These are phyloP conservation scores for Anabacerthia variegaticeps DNA, from an alignment of 2,797 vertebrate genomes.

Conservation along the genomic window DNA sequence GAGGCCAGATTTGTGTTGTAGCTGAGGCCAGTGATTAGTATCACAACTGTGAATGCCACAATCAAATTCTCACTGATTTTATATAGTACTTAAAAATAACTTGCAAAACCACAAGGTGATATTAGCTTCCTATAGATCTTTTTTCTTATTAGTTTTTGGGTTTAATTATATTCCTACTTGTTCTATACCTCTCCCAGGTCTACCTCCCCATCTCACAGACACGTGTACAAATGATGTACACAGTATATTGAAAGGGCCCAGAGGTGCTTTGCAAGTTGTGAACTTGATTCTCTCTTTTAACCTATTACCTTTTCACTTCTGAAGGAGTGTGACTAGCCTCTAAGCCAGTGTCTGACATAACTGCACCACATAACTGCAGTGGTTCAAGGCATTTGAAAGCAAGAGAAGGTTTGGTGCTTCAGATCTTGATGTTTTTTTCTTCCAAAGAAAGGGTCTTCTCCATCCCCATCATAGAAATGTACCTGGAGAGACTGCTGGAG, in stretches of 20 bases:
- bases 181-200: constrained; percentile 22
- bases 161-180: constrained; percentile 52
- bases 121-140: constrained; percentile 58
- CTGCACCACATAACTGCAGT: background rate
- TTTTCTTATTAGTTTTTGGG: constrained; percentile 51
- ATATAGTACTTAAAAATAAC: constrained; percentile 57
- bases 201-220: constrained; percentile 1
- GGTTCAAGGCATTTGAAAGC: background rate
- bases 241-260: constrained; percentile 40
- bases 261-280: constrained; percentile 39
- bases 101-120: constrained; percentile 18
- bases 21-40: constrained; percentile 9
- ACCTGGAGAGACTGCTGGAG: background rate
- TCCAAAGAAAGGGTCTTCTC: background rate
- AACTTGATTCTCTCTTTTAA: constrained; percentile 2
- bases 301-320: background rate
- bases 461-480: background rate
- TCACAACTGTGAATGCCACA: constrained; percentile 18
- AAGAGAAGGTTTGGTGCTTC: background rate
- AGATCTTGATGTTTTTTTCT: background rate
- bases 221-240: constrained; percentile 40
- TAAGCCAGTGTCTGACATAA: background rate
- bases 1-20: constrained; percentile 58
- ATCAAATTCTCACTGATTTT: constrained; percentile 39
- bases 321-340: background rate